phyloP scores from a whole-genome alignment of 2,797 vertebrate species.

The Carduelis carduelis region DNA sequence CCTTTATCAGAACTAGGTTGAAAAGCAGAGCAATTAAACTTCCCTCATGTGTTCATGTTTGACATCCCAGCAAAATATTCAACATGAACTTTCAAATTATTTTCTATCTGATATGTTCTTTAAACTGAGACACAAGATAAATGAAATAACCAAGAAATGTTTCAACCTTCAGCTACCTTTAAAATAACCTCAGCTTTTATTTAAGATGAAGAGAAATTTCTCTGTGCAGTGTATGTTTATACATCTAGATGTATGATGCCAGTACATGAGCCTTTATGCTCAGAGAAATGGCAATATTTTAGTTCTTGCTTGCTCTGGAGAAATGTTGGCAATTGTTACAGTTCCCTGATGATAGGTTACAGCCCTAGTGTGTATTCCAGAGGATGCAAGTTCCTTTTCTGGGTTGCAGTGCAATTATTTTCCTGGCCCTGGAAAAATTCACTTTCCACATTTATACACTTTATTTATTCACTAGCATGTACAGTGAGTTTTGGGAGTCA shows the following conservation, averaged over 20 bases:
- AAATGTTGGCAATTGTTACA: background rate
- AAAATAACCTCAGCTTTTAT: background rate
- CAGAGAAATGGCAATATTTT: background rate
- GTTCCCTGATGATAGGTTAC: background rate
- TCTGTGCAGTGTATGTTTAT: background rate
- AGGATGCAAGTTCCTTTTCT: background rate
- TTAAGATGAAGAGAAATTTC: background rate
- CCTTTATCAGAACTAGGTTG: constrained; percentile 12
- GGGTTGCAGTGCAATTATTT: background rate
- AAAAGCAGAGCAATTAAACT: constrained; percentile 32
- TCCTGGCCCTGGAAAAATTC: background rate
- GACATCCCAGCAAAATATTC: background rate
- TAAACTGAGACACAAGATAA: background rate
- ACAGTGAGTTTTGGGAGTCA: background rate
- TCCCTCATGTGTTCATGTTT: background rate
- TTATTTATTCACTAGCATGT: background rate
- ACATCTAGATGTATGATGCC: background rate
- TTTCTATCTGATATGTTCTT: background rate
- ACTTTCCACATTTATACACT: background rate
- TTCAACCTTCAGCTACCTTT: background rate
- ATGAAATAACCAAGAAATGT: background rate
- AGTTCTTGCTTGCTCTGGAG: background rate
- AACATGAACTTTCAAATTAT: background rate
- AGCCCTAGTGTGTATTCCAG: background rate
- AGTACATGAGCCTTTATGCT: background rate